Base-by-base conservation (phyloP, 2,888 invertebrate genomes). In the Callimorpha dominula region DNA sequence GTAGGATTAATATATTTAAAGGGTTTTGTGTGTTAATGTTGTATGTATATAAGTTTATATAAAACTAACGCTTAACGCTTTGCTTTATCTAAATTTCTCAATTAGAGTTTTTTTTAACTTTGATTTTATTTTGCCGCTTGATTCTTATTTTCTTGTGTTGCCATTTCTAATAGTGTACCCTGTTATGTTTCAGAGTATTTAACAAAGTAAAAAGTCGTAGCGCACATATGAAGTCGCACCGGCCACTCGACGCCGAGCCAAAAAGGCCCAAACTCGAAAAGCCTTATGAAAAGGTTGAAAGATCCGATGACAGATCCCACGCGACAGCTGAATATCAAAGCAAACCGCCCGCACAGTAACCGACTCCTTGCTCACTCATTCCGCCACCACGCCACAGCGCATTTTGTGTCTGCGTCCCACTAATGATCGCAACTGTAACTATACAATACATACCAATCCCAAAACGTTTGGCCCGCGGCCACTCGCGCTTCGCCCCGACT, bases 141-240 rank as follows among this genome's bases (percentile, higher is more conserved):
- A 60, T 79, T 83, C 81, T 86, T 83, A 75, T 81, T 86, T 81
- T 81, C 65, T 92, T 94, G 79, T 86, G 88, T 95, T 94, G 93
- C 94, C 80, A 77, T 90, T 91, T 92, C 88, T 94, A 93, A 95
- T 93, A 89, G 87, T 93, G 87, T 92, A 91, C 91, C 93, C 93
- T 94, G 87, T 95, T 94, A 93, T 94, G 94, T 96, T 96, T 86
- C 97, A 99, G 99, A 97, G 97, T 99, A 94, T 99, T 99, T 97
- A 97, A 97, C 96, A 99, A 99, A 97, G 98, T 99, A 92, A 99
- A 99, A 97, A 99, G 99, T 96, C 97, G 99, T 95, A 99, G 99
- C 96, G 99, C 99, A 83, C 99, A 99, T 96, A 99, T 99, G 99
- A 99, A 99, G 96, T 99, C 99, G 85, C 99, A 99, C 96, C 97